Percentiles rank a stretch among this genome's conserved stretches.
Evolutionary conservation across 2,113 vertebrate species (phyloP).

Genomic region (Zosterops lateralis): DNA sequence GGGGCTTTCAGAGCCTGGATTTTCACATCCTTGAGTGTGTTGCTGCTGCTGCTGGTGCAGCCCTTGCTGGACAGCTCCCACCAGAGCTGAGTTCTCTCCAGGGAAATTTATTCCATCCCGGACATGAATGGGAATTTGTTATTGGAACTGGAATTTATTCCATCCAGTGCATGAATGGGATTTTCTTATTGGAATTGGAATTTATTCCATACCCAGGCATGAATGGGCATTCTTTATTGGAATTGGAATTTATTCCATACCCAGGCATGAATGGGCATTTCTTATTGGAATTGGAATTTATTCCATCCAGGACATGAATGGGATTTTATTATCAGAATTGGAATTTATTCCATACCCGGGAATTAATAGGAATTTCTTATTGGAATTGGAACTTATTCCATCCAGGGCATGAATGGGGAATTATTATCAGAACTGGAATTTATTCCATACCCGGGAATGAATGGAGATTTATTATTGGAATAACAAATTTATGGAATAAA

Average conservation of each 20-base stretch:
- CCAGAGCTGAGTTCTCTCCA: rapidly evolving
- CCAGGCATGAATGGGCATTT: too few species aligned
- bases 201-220: background rate
- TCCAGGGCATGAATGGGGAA: too few species aligned
- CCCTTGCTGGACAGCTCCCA: conserved; percentile 51
- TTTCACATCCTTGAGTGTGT: background rate
- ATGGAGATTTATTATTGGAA: background rate
- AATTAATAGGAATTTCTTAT: too few species aligned
- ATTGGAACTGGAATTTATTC: too few species aligned
- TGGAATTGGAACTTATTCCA: too few species aligned
- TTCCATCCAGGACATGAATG: background rate
- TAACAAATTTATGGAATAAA: too few species aligned
- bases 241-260: background rate
- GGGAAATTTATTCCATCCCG: too few species aligned
- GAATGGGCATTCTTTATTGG: background rate
- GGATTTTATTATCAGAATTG: background rate
- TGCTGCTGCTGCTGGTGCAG: background rate
- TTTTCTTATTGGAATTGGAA: background rate
- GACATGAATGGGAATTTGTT: too few species aligned
- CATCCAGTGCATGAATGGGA: too few species aligned
- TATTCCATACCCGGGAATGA: background rate
- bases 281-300: background rate
- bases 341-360: too few species aligned
- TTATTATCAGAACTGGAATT: background rate
- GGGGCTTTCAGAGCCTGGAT: background rate